Evolutionary conservation across 2,888 invertebrate genomes (phyloP).

Genomic region (Neocrepidodera transversa): DNA sequence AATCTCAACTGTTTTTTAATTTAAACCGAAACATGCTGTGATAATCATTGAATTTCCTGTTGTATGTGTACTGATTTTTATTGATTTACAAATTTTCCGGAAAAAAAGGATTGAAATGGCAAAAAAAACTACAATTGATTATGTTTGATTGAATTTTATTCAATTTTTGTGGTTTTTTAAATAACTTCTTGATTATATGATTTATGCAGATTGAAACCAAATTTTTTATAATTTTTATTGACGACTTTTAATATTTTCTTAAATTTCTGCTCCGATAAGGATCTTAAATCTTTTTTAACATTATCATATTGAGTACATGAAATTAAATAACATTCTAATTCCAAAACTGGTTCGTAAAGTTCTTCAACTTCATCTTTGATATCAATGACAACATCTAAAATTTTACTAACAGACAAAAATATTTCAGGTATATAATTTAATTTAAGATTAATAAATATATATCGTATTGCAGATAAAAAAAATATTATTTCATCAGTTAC

Average conservation of each 20-base stretch:
- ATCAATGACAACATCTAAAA: constrained; percentile 41
- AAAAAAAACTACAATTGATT: too few relatives aligned
- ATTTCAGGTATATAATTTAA: constrained; percentile 42
- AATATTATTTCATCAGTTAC: constrained; percentile 47
- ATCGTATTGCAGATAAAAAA: constrained; percentile 47
- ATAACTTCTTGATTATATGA: too few relatives aligned
- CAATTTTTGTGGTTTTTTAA: too few relatives aligned
- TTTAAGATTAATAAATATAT: constrained; percentile 45
- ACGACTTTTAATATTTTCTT: constrained; percentile 40
- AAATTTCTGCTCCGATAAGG: constrained; percentile 34
- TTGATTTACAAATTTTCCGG: too few relatives aligned
- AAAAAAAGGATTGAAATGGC: too few relatives aligned
- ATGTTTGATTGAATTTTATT: too few relatives aligned
- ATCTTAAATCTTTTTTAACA: constrained; percentile 41
- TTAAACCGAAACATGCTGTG: too few relatives aligned
- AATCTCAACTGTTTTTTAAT: too few relatives aligned
- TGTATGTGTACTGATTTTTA: too few relatives aligned
- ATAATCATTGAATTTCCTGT: too few relatives aligned
- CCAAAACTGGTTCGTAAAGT: constrained; percentile 43
- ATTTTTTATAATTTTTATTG: constrained; percentile 38
- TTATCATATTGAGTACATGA: constrained; percentile 37
- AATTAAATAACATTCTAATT: constrained; percentile 50
- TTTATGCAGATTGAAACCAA: constrained; percentile 26
- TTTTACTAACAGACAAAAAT: constrained; percentile 43
- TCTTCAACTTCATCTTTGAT: constrained; percentile 41